A percentile compares a stretch with the other conserved stretches of the same genome.
phyloP scores from a whole-genome alignment of 2,888 invertebrate genomes.

The Melipona beecheii region DNA sequence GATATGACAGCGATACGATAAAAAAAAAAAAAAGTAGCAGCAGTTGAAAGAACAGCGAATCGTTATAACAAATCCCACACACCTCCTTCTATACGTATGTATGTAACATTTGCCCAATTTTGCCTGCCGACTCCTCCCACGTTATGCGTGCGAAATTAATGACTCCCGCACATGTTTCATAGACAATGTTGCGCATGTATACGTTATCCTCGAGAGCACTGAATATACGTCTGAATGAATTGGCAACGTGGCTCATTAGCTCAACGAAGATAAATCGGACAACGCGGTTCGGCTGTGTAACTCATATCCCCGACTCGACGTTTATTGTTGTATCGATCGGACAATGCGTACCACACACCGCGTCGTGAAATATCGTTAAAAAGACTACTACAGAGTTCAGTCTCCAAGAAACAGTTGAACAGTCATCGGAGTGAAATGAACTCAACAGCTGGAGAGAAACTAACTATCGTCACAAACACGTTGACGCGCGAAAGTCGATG shows the following conservation, averaged over 20 bases:
- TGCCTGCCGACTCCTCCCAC: not conserved
- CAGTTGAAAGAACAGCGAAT: conserved; percentile 30
- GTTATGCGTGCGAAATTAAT: not conserved
- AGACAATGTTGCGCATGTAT: conserved; percentile 33
- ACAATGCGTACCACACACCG: not conserved
- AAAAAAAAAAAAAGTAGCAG: not conserved
- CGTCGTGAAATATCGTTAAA: conserved; percentile 23
- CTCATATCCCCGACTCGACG: not conserved
- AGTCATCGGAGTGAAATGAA: conserved; percentile 34
- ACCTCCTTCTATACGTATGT: not conserved
- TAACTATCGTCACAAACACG: conserved; percentile 34
- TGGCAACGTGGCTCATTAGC: not conserved
- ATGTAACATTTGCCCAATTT: conserved; percentile 13
- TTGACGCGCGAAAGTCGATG: conserved; percentile 7
- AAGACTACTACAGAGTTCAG: conserved; percentile 48
- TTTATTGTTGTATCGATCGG: not conserved
- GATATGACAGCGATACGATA: conserved; percentile 10
- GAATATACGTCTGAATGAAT: conserved; percentile 2
- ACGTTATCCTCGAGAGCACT: conserved; percentile 10
- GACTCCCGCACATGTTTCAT: not conserved
- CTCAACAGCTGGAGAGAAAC: conserved; percentile 34
- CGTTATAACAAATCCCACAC: not conserved
- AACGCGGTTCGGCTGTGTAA: not conserved
- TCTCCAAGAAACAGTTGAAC: conserved; percentile 49
- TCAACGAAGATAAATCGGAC: conserved; percentile 1